Percentiles rank a stretch among this genome's conserved stretches.
These are phyloP conservation scores for Aphelocoma californica DNA, from an alignment of 2,797 vertebrate genomes.

Conservation along the genomic window DNA sequence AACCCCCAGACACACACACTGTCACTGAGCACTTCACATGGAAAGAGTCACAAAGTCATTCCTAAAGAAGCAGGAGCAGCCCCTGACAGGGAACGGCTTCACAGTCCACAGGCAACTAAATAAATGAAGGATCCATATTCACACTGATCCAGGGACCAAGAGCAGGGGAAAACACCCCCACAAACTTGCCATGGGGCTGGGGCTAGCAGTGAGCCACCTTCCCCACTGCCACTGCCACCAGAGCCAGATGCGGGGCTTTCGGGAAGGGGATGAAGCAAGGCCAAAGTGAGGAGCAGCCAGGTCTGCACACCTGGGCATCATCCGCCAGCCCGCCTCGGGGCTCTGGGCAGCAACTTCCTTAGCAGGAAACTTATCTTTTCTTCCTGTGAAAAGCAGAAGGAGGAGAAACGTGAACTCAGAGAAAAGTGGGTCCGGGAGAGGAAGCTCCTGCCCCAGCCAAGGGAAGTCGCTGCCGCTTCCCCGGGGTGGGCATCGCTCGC, in stretches of 20 bases:
- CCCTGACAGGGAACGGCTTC: background rate
- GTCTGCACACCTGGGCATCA: background rate
- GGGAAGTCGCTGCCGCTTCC: background rate
- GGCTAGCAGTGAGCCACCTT: background rate
- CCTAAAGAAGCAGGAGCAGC: background rate
- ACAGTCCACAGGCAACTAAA: background rate
- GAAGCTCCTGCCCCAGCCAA: background rate
- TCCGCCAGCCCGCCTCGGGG: accelerated
- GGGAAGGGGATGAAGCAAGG: background rate
- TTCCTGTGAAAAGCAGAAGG: slow-evolving; percentile 58
- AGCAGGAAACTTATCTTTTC: slow-evolving; percentile 43
- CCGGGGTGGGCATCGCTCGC: accelerated
- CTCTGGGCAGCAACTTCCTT: background rate
- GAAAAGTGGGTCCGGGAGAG: background rate
- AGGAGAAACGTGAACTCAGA: background rate
- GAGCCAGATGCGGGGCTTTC: accelerated
- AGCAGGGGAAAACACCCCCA: background rate
- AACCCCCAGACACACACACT: background rate
- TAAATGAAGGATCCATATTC: accelerated
- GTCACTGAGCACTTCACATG: accelerated
- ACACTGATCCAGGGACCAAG: accelerated
- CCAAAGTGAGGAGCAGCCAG: background rate
- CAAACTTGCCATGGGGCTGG: accelerated
- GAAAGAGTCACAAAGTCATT: background rate
- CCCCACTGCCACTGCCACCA: background rate